A percentile compares a stretch with the other conserved stretches of the same genome.
Evolutionary conservation across 2,797 vertebrate genomes (phyloP).

Genomic region (Pyrocephalus nanus): DNA sequence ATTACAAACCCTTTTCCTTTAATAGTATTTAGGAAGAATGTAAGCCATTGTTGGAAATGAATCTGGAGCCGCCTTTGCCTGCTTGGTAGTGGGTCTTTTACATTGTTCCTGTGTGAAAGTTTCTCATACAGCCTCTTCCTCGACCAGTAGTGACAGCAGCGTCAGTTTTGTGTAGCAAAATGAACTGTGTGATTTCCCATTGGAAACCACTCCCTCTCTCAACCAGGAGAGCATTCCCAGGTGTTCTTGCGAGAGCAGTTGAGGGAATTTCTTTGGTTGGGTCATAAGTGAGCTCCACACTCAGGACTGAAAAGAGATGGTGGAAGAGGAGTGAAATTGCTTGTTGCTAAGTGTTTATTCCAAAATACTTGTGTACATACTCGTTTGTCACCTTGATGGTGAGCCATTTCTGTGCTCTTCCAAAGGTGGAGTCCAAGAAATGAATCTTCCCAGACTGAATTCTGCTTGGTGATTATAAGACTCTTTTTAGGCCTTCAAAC

Average conservation of each 20-base stretch:
- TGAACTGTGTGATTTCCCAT: background rate
- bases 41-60: background rate
- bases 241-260: fast-evolving
- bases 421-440: background rate
- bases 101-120: background rate
- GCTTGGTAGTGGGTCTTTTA: background rate
- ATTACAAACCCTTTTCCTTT: background rate
- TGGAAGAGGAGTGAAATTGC: fast-evolving
- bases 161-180: background rate
- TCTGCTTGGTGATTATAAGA: fast-evolving
- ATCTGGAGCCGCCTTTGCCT: fast-evolving
- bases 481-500: background rate
- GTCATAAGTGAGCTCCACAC: background rate
- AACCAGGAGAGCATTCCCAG: fast-evolving
- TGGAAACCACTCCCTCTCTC: background rate
- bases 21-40: fast-evolving
- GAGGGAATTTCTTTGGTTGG: fast-evolving
- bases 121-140: fast-evolving
- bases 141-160: no score
- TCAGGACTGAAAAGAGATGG: fast-evolving
- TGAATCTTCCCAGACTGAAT: background rate
- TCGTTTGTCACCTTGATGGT: background rate
- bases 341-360: background rate
- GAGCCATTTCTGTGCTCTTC: fast-evolving
- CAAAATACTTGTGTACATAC: background rate